Percentiles rank a stretch among this genome's conserved stretches.
Conservation (phyloP, 1,140 invertebrate species). For the Chlorops oryzae region DNA sequence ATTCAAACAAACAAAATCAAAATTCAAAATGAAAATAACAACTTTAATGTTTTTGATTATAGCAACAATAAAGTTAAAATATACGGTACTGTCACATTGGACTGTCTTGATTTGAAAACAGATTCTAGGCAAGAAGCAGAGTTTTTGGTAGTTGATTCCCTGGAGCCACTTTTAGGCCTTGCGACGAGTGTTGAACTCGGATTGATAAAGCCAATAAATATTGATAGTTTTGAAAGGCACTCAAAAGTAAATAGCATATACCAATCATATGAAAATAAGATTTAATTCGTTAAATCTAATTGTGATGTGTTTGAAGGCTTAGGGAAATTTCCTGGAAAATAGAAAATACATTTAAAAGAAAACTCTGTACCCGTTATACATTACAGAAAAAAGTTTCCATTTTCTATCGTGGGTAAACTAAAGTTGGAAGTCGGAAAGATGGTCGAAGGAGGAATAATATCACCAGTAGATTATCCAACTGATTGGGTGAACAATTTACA, state of each 20-base stretch:
- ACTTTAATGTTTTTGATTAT: too few relatives aligned
- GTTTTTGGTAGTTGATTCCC: neutral
- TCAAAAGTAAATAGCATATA: too few relatives aligned
- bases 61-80: too few relatives aligned
- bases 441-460: conserved; percentile 6
- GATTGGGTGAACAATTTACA: conserved; percentile 10
- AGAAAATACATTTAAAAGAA: neutral
- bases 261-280: too few relatives aligned
- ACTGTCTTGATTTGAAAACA: too few relatives aligned
- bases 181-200: neutral
- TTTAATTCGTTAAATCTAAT: neutral
- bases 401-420: neutral
- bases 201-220: too few relatives aligned
- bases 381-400: neutral
- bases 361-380: neutral
- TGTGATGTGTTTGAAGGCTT: neutral
- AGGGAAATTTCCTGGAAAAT: neutral
- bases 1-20: too few relatives aligned
- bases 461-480: conserved; percentile 6
- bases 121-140: conserved; percentile 9
- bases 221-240: too few relatives aligned
- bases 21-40: too few relatives aligned
- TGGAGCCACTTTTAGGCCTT: neutral
- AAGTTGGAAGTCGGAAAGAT: conserved; percentile 3
- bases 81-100: too few relatives aligned